Percentiles rank a stretch among this genome's conserved stretches.
Evolutionary conservation across 1,140 invertebrate genomes (phyloP).

Genomic region (Telenomus remus): DNA sequence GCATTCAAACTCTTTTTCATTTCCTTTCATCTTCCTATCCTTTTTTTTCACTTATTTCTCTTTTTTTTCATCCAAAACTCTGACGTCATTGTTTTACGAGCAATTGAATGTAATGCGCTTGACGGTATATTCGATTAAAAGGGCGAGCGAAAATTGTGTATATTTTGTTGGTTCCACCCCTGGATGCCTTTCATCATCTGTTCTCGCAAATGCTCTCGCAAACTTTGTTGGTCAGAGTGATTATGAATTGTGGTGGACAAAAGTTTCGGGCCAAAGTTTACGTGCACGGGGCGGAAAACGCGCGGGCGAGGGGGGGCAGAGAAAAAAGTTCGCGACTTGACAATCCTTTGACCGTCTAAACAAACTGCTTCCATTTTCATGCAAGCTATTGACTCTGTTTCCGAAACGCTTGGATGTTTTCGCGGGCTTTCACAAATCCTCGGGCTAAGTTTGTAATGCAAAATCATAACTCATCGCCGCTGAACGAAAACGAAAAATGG

Average conservation of each 20-base stretch:
- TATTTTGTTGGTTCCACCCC: conserved; percentile 27
- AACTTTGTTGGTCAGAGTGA: conserved; percentile 28
- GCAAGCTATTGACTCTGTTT: no score
- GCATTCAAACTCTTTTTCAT: conserved; percentile 25
- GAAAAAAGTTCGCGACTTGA: conserved; percentile 24
- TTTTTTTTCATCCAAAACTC: conserved; percentile 26
- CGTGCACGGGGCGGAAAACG: background rate
- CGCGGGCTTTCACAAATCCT: no score
- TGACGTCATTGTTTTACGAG: conserved; percentile 31
- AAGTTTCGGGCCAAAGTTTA: conserved; percentile 11
- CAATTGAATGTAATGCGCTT: conserved; percentile 33
- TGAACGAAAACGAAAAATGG: no score
- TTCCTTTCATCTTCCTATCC: no score
- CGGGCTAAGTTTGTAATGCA: no score
- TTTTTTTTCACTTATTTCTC: background rate
- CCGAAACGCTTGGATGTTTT: no score
- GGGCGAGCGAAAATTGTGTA: conserved; percentile 9
- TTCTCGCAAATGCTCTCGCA: conserved; percentile 27
- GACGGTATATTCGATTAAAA: conserved; percentile 22
- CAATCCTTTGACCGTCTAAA: conserved; percentile 21
- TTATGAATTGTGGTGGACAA: conserved; percentile 24
- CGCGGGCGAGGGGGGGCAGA: background rate
- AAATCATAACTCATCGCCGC: no score
- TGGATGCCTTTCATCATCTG: conserved; percentile 35
- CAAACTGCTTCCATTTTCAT: conserved; percentile 20